Percentiles rank a stretch among this genome's conserved stretches.
Conservation (phyloP, 1,140 invertebrate species). For the Sweltsa coloradensis region DNA sequence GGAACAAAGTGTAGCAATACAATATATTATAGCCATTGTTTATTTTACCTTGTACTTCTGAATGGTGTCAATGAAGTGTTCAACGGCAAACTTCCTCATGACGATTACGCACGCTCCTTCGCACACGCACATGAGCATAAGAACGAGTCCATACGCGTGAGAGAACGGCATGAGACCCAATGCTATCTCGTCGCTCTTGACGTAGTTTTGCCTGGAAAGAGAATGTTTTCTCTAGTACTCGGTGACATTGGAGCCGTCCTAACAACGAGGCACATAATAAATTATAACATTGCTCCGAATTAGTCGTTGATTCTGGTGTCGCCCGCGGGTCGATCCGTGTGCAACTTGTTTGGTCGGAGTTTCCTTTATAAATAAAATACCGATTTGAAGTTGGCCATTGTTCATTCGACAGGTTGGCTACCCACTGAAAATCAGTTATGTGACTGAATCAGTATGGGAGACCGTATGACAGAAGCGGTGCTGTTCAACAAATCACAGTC, state of each 20-base stretch:
- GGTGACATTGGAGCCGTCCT: neutral
- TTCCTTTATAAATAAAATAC: neutral
- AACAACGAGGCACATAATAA: neutral
- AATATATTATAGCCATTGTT: too few species aligned
- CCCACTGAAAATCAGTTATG: too few species aligned
- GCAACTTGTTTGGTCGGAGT: too few species aligned
- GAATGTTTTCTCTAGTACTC: neutral
- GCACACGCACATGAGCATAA: slow-evolving; percentile 25
- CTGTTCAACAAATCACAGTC: too few species aligned
- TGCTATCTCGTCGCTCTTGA: slow-evolving; percentile 15
- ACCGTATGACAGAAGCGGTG: too few species aligned
- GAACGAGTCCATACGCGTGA: slow-evolving; percentile 29
- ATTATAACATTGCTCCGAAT: neutral
- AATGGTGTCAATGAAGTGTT: slow-evolving; percentile 23
- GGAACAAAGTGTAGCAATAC: too few species aligned
- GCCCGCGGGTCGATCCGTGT: neutral
- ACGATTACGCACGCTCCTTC: slow-evolving; percentile 24
- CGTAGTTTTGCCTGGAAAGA: slow-evolving; percentile 5
- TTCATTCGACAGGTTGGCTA: too few species aligned
- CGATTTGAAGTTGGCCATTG: neutral
- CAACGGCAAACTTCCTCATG: slow-evolving; percentile 23
- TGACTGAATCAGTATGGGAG: too few species aligned
- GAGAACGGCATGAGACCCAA: slow-evolving; percentile 28
- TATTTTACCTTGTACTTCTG: slow-evolving; percentile 24
- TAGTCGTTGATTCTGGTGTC: neutral